Evolutionary conservation across 1,140 invertebrate genomes (phyloP).

Genomic region (Aphelenchoides besseyi): DNA sequence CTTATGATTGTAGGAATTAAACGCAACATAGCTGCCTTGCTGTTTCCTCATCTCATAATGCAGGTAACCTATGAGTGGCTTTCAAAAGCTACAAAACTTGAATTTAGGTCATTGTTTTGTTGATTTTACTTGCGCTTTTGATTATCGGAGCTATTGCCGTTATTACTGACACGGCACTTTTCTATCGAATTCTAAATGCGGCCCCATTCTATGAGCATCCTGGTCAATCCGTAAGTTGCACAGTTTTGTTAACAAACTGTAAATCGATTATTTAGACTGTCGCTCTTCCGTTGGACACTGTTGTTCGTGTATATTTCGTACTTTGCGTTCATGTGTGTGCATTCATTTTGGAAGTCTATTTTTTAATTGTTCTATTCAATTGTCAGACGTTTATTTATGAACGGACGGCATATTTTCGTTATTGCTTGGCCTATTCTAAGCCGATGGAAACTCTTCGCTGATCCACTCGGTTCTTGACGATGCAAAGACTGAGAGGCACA

Average conservation of each 20-base stretch:
- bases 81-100: slow-evolving; percentile 16
- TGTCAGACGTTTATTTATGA: slow-evolving; percentile 44
- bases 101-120: slow-evolving; percentile 44
- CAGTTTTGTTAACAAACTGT: slow-evolving; percentile 4
- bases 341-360: slow-evolving; percentile 48
- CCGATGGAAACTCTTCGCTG: slow-evolving; percentile 42
- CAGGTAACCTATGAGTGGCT: slow-evolving; percentile 38
- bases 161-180: slow-evolving; percentile 51
- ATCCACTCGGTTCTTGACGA: too few species aligned
- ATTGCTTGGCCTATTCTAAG: slow-evolving; percentile 45
- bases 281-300: slow-evolving; percentile 38
- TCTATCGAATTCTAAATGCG: slow-evolving; percentile 57
- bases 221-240: too few species aligned
- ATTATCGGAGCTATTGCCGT: slow-evolving; percentile 53
- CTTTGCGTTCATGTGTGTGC: slow-evolving; percentile 36
- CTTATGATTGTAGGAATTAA: slow-evolving; percentile 52
- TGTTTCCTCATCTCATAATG: slow-evolving; percentile 57
- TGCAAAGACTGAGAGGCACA: too few species aligned
- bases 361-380: slow-evolving; percentile 58
- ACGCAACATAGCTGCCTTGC: slow-evolving; percentile 47
- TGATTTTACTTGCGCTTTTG: slow-evolving; percentile 49
- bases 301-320: slow-evolving; percentile 46
- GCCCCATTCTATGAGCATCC: slow-evolving; percentile 54
- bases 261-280: slow-evolving; percentile 53
- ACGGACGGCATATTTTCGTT: slow-evolving; percentile 41